Evolutionary conservation across 2,113 vertebrate species (phyloP).

Genomic region (Forbesichthys papilliferus): DNA sequence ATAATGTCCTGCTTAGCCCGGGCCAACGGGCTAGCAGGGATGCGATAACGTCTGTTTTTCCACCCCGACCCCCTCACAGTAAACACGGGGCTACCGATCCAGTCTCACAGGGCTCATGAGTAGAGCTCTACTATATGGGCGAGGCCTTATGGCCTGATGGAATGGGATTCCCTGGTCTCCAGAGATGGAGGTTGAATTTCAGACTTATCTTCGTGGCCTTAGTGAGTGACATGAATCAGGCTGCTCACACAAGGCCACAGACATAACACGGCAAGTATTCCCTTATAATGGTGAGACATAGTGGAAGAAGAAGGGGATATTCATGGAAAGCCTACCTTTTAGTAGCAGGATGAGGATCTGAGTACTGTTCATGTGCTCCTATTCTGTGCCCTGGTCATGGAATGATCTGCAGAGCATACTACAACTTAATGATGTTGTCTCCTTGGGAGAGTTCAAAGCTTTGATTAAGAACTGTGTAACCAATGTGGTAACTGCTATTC

Average conservation of each 20-base stretch:
- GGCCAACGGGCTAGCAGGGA: constrained; percentile 63
- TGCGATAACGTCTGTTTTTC: constrained; percentile 41
- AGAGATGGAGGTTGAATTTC: not conserved
- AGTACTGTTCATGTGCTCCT: no score
- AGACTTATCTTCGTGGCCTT: not conserved
- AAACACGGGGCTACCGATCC: constrained; percentile 4
- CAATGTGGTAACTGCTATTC: no score
- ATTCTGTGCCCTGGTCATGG: no score
- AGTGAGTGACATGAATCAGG: not conserved
- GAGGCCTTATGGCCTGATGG: constrained; percentile 6
- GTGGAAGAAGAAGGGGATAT: not conserved
- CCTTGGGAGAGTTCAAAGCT: no score
- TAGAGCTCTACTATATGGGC: not conserved
- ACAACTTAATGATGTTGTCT: no score
- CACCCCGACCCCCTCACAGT: not conserved
- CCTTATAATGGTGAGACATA: not conserved
- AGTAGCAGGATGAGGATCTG: not conserved
- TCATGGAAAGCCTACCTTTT: not conserved
- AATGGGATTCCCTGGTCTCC: constrained; percentile 28
- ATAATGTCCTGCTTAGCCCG: constrained; percentile 10
- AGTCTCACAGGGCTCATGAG: constrained; percentile 12
- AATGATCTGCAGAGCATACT: no score
- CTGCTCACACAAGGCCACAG: not conserved
- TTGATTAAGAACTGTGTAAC: no score
- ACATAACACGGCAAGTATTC: not conserved